Percentiles rank a stretch among this genome's conserved stretches.
Evolutionary conservation across 2,888 invertebrate genomes (phyloP).

Genomic region (Ischnura elegans): DNA sequence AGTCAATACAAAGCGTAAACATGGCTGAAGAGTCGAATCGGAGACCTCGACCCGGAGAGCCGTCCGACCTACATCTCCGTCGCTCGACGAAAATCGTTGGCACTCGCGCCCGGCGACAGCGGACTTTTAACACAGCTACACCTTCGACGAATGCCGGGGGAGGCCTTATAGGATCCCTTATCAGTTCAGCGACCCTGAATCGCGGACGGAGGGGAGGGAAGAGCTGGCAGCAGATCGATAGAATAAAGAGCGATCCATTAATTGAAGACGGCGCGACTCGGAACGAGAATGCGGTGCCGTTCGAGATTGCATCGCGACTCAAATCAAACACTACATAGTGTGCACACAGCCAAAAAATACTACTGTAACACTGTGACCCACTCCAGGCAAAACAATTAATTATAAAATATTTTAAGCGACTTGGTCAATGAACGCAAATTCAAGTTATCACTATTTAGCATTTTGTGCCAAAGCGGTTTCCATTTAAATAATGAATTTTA

Average conservation of each 20-base stretch:
- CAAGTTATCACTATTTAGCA: too few relatives aligned
- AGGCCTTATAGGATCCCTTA: constrained; percentile 4
- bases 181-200: constrained; percentile 35
- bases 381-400: too few relatives aligned
- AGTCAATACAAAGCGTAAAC: too few relatives aligned
- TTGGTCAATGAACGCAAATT: too few relatives aligned
- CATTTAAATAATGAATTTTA: too few relatives aligned
- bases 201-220: background rate
- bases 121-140: background rate
- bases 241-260: constrained; percentile 26
- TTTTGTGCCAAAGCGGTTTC: too few relatives aligned
- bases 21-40: background rate
- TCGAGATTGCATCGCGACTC: too few relatives aligned
- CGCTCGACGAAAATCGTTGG: background rate
- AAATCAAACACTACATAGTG: too few relatives aligned
- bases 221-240: background rate
- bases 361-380: too few relatives aligned
- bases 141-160: background rate
- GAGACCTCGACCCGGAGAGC: background rate
- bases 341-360: too few relatives aligned
- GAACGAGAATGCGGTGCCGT: background rate
- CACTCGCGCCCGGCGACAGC: background rate
- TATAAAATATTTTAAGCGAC: too few relatives aligned
- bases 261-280: constrained; percentile 5
- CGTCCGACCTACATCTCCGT: background rate